These are phyloP conservation scores for Aphelinus atriplicis DNA, from an alignment of 1,140 invertebrate species.

Conservation along the genomic window DNA sequence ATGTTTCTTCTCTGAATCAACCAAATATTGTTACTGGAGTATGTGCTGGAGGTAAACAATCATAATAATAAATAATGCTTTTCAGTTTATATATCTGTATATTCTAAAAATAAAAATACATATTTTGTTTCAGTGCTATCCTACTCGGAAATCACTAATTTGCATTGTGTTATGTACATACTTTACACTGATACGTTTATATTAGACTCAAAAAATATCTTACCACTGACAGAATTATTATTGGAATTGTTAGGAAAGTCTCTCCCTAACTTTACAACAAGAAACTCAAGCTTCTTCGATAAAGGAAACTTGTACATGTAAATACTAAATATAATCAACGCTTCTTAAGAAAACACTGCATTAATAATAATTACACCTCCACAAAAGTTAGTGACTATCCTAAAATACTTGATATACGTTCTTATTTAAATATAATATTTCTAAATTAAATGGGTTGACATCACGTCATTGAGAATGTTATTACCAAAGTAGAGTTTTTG, in stretches of 20 bases:
- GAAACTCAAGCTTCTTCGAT: slow-evolving; percentile 52
- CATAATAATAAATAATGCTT: background rate
- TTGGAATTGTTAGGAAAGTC: slow-evolving; percentile 45
- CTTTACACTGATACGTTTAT: slow-evolving; percentile 57
- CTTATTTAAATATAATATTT: slow-evolving; percentile 6
- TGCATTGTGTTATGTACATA: slow-evolving; percentile 52
- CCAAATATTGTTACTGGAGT: slow-evolving; percentile 61
- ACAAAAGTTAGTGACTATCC: background rate
- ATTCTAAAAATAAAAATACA: slow-evolving; percentile 36
- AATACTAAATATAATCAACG: slow-evolving; percentile 20
- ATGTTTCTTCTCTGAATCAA: slow-evolving; percentile 49
- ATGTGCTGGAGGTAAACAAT: slow-evolving; percentile 56
- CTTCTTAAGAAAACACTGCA: no score
- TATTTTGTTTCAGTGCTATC: slow-evolving; percentile 54
- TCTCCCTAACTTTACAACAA: slow-evolving; percentile 44
- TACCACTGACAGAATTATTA: slow-evolving; percentile 56
- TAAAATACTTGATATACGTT: background rate
- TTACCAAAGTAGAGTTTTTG: slow-evolving; percentile 8
- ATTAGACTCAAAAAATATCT: slow-evolving; percentile 53
- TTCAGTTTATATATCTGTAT: slow-evolving; percentile 27
- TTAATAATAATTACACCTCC: background rate
- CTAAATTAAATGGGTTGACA: no score
- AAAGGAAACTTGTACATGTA: slow-evolving; percentile 64
- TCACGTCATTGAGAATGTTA: background rate
- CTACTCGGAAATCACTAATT: slow-evolving; percentile 54